Percentiles rank a stretch among this genome's conserved stretches.
Conservation (phyloP, 2,888 invertebrate species). For the Rhopalosiphum nymphaeae region DNA sequence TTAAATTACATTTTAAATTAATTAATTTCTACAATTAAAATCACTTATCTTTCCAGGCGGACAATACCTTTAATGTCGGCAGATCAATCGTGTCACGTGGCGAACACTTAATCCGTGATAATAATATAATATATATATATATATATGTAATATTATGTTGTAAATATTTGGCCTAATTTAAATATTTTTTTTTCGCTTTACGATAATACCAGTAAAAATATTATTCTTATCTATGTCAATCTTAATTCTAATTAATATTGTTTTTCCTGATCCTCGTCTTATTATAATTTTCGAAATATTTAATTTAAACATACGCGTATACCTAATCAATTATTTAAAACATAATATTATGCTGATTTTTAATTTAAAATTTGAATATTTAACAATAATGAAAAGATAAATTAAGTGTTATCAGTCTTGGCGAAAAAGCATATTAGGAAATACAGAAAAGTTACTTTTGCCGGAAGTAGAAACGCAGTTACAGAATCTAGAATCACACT, state of each 20-base stretch:
- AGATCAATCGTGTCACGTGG: too few relatives aligned
- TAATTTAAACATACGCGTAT: background rate
- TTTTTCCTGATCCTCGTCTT: background rate
- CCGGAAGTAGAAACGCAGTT: background rate
- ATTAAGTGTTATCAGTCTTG: background rate
- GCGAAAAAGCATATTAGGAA: background rate
- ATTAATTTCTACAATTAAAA: too few relatives aligned
- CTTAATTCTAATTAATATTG: background rate
- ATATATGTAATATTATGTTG: too few relatives aligned
- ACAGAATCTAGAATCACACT: background rate
- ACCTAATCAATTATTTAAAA: background rate
- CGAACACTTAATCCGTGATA: too few relatives aligned
- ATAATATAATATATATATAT: too few relatives aligned
- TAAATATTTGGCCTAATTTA: too few relatives aligned
- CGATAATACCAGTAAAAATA: too few relatives aligned
- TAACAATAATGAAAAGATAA: background rate
- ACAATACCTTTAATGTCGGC: too few relatives aligned
- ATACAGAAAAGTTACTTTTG: background rate
- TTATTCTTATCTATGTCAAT: background rate
- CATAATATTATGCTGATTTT: constrained; percentile 1
- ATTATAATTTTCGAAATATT: background rate
- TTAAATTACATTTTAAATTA: too few relatives aligned
- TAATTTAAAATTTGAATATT: background rate
- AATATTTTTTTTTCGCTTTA: too few relatives aligned
- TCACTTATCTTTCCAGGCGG: too few relatives aligned